phyloP scores from a whole-genome alignment of 2,797 vertebrate species.

The Sphaeramia orbicularis region DNA sequence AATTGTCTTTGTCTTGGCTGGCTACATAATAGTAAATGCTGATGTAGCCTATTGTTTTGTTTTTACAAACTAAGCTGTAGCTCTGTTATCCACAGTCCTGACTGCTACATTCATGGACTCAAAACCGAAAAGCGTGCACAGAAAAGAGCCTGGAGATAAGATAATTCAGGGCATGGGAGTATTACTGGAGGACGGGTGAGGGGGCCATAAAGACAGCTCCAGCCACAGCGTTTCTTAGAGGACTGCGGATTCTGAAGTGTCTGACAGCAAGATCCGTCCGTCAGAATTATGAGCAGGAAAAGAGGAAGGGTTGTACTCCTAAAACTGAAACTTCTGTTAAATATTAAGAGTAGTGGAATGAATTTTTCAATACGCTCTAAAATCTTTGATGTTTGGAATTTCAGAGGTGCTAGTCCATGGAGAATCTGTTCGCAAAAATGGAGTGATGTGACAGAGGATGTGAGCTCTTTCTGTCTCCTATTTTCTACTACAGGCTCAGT shows the following conservation, averaged over 20 bases:
- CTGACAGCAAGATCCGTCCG: conserved; percentile 46
- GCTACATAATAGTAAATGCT: conserved; percentile 65
- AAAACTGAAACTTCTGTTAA: conserved; percentile 69
- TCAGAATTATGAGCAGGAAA: conserved; percentile 42
- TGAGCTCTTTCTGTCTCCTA: not conserved
- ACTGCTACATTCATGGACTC: conserved; percentile 48
- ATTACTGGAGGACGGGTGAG: conserved; percentile 28
- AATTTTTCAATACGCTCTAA: conserved; percentile 63
- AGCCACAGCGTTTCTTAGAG: conserved; percentile 37
- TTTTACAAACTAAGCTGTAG: conserved; percentile 66
- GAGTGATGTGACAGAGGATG: conserved; percentile 21
- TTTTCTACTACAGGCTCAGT: conserved; percentile 28
- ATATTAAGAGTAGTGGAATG: conserved; percentile 72
- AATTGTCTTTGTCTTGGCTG: conserved; percentile 68
- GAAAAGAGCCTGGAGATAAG: conserved; percentile 27
- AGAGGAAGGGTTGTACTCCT: conserved; percentile 54
- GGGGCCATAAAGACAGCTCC: conserved; percentile 37
- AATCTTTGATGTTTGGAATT: conserved; percentile 59
- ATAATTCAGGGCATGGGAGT: conserved; percentile 36
- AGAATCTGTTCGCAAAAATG: conserved; percentile 27
- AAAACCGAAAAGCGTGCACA: conserved; percentile 30
- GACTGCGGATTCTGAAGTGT: conserved; percentile 10
- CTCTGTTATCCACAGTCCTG: conserved; percentile 42
- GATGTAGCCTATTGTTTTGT: conserved; percentile 71
- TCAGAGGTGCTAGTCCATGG: conserved; percentile 34